Percentiles rank a stretch among this genome's conserved stretches.
phyloP scores from a whole-genome alignment of 1,140 invertebrate genomes.

The Lasaia peninsularis region DNA sequence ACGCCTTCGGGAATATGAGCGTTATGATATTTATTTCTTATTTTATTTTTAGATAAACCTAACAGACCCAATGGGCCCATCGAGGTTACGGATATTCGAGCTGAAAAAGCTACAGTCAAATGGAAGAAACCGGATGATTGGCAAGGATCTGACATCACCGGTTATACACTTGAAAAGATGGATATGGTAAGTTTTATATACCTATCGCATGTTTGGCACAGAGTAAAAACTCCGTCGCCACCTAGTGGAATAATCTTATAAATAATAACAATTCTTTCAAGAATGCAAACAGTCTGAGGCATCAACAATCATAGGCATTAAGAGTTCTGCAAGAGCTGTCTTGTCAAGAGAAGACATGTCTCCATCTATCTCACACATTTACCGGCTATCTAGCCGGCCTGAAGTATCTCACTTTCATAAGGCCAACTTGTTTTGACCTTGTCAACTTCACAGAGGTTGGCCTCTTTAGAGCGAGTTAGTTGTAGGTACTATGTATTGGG shows the following conservation, averaged over 20 bases:
- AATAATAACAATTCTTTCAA: too few relatives aligned
- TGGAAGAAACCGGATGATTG: conserved; percentile 97
- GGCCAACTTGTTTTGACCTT: too few relatives aligned
- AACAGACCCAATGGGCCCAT: conserved; percentile 90
- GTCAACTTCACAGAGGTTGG: too few relatives aligned
- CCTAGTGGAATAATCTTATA: neutral
- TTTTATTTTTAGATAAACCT: conserved; percentile 87
- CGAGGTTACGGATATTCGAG: conserved; percentile 90
- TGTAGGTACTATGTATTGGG: too few relatives aligned
- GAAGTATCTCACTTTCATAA: too few relatives aligned
- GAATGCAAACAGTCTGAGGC: too few relatives aligned
- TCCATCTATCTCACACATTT: too few relatives aligned
- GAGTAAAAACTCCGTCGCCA: neutral
- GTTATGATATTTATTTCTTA: conserved; percentile 4
- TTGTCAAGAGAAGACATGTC: too few relatives aligned
- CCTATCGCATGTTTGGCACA: neutral
- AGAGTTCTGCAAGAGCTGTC: too few relatives aligned
- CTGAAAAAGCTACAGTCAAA: conserved; percentile 94
- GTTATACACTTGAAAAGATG: conserved; percentile 98
- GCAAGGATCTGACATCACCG: conserved; percentile 94
- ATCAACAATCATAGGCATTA: too few relatives aligned
- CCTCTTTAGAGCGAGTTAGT: too few relatives aligned
- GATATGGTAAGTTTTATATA: conserved; percentile 79
- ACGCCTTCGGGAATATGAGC: neutral
- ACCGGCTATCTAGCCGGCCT: too few relatives aligned